Evolutionary conservation across 1,140 invertebrate species (phyloP), one percentile per base, ranked within the genome.

Genomic region (Bombus vancouverensis): DNA sequence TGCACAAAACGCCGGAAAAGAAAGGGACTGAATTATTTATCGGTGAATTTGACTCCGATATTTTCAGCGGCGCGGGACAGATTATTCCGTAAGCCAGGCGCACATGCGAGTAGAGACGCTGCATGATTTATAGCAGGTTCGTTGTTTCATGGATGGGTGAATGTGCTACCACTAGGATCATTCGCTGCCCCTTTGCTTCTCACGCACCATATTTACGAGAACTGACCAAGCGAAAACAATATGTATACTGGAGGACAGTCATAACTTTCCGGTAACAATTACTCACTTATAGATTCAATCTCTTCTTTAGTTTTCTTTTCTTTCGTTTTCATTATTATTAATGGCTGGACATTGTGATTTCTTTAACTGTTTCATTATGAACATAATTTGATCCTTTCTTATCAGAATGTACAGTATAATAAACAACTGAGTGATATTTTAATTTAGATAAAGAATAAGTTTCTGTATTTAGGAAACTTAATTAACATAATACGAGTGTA

Each of bases 11-110:
- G 65, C 59, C 18, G 44, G 22, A 71, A 82, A 74, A 39, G 82
- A 59, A 53, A 28, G 47, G 22, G 79, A 5, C 37, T 81, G 83
- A 75, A 88, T 84, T 89, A 75, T 81, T 86, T 88, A 86, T 86
- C 68, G 79, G 9, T 9, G 82, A 71, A 79, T 79, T 84, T 76
- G 81, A 76, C 57, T 76, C 34, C 39, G 82, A 79, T 84, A 84
- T 79, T 79, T 84, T 47, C 39, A 75, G 18, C 13, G 44, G 10
- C 22, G 39, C 22, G 13, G 28, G 82, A 79, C 66, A 79, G 65
- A 71, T 84, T 84, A 78, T 84, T 79, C 76, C 76, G 53, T 79
- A 59, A 59, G 53, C 82, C 44, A 37, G 25, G 47, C 25, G 42
- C 32, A 25, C 57, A 39, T 34, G 62, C 62, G 28, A 66, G 42